Evolutionary conservation across 2,888 invertebrate species (phyloP), one percentile per base, ranked within the genome.

Genomic region (Agrotis puta): DNA sequence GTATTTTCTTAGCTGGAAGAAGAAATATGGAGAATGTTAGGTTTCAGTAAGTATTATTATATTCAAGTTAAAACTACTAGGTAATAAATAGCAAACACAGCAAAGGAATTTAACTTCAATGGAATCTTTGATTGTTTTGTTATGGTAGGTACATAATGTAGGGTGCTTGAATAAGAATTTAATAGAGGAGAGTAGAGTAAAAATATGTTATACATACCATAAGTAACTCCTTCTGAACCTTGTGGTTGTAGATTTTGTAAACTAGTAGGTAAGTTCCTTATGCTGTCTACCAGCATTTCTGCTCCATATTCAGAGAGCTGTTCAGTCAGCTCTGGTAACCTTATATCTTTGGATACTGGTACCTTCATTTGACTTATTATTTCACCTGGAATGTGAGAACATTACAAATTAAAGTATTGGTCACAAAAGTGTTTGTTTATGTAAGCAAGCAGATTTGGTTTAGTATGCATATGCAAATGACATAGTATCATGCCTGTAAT

Each of bases 1-100:
- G 95, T 70, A 98, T 96, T 96, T 98, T 98, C 74, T 98, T 98
- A 53, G 98, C 98, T 98, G 90, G 79, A 97, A 97, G 58, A 85
- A 81, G 43, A 59, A 82, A 71, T 65, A 75, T 54, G 53, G 54
- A 57, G 59, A 71, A 71, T 51, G 9, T 54, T 39, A n/a, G n/a
- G n/a, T 22, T 43, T 20, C 16, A 43, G 16, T 24, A 59, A 24
- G n/a, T 47, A 24, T 61, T 18, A 2, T 24, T 45, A 22, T n/a
- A 45, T 18, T 45, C 7, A n/a, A 45, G 14, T 14, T 18, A n/a
- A n/a, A 50, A 27, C n/a, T 27, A 27, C 7, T 47, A 27, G 27
- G 27, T 39, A 9, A 39, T 47, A 20, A 69, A 0, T 9, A 7
- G 13, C 18, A 39, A 20, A 63, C 16, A 62, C 1, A 43, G 11